These are phyloP conservation scores for Prenolepis imparis DNA, from an alignment of 2,888 invertebrate genomes.

Conservation along the genomic window DNA sequence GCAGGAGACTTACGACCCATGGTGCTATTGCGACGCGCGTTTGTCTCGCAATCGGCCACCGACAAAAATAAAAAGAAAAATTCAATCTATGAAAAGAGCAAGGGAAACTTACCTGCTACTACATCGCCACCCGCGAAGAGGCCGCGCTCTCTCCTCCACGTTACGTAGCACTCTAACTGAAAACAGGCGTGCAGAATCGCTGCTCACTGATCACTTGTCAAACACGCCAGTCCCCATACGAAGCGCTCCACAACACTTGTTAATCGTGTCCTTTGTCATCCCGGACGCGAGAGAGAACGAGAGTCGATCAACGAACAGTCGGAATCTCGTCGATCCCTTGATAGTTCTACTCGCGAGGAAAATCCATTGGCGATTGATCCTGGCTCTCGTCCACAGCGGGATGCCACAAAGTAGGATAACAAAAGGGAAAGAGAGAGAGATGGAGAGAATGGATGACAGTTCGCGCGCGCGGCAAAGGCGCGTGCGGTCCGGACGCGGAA, in stretches of 20 bases:
- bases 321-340: conserved; percentile 8
- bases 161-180: conserved; percentile 54
- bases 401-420: conserved; percentile 22
- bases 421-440: conserved; percentile 11
- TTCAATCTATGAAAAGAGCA: neutral
- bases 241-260: conserved; percentile 48
- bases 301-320: neutral
- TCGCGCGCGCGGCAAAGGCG: conserved; percentile 71
- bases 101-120: conserved; percentile 28
- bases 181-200: conserved; percentile 27
- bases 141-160: neutral
- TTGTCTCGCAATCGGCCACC: conserved; percentile 19
- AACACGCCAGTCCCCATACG: conserved; percentile 41
- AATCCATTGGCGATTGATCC: conserved; percentile 45
- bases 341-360: conserved; percentile 18
- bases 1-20: neutral
- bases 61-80: neutral
- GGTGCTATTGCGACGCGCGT: conserved; percentile 16
- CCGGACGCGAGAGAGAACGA: neutral
- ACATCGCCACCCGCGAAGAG: neutral
- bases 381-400: conserved; percentile 18
- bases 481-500: conserved; percentile 72
- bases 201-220: conserved; percentile 66
- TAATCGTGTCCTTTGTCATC: conserved; percentile 5
- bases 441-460: neutral